Conservation (phyloP, 2,888 invertebrate species). For the Proisotoma minuta region DNA sequence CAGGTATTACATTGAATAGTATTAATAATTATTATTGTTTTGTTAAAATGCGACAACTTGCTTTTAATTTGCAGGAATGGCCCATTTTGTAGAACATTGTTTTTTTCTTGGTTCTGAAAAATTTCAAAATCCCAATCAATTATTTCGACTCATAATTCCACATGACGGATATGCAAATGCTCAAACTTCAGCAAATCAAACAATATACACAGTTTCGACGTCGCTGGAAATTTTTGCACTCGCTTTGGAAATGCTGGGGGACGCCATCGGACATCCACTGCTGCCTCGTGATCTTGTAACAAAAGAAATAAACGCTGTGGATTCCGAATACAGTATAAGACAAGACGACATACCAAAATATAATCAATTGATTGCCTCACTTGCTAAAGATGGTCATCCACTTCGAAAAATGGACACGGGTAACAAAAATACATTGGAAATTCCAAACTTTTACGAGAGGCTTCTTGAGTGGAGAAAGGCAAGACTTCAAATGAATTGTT, state of each 20-base stretch:
- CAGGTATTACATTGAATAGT: background rate
- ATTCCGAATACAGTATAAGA: constrained; percentile 32
- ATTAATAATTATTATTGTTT: constrained; percentile 3
- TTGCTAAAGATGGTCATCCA: constrained; percentile 26
- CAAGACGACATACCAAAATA: constrained; percentile 25
- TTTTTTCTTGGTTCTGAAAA: constrained; percentile 32
- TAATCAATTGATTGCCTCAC: constrained; percentile 20
- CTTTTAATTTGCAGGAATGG: constrained; percentile 13
- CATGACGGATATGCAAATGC: constrained; percentile 26
- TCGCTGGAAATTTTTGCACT: constrained; percentile 12
- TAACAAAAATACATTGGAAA: constrained; percentile 19
- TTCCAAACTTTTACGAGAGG: constrained; percentile 18
- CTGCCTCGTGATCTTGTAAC: constrained; percentile 21
- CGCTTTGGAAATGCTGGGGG: constrained; percentile 28
- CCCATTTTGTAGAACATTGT: constrained; percentile 36
- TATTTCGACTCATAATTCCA: constrained; percentile 21
- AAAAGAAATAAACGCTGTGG: constrained; percentile 27
- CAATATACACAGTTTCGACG: constrained; percentile 15
- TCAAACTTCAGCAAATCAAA: background rate
- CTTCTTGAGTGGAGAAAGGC: constrained; percentile 21
- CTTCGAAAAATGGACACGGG: constrained; percentile 29
- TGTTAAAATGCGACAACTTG: no score
- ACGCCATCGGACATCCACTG: constrained; percentile 22
- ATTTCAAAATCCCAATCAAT: constrained; percentile 24
- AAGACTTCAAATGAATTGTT: no score